Base-by-base conservation (phyloP, 2,797 vertebrate species). In the Ataeniobius toweri region DNA sequence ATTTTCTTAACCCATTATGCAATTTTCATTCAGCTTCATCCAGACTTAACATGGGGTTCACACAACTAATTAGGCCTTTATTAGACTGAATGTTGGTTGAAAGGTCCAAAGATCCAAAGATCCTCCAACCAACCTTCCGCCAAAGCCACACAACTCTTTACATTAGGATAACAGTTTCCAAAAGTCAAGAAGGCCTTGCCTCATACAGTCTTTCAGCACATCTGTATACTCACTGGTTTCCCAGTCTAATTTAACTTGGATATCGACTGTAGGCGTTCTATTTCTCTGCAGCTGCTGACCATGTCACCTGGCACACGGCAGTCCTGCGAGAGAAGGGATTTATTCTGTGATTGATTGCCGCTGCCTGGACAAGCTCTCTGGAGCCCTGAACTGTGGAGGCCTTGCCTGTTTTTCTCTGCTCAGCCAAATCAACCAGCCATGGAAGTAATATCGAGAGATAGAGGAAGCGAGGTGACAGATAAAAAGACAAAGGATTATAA, bases 301-400 rank as follows among this genome's bases (percentile, higher is more conserved):
- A 86, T 83, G 85, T 89, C 88, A 94, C 87, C 92, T 92, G 88
- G 86, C 79, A 89, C 81, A 67, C 55, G 2, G 86, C 79, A n/a
- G 82, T 91, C 92, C 92, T 80, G 77, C 73, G 92, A 92, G 93
- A 90, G 85, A 80, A 85, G 80, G 81, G 88, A 85, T 88, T 90
- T 90, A 87, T 76, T 73, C 65, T 59, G 87, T 92, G 93, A 95
- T 94, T 91, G 93, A 95, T 94, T 83, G 86, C 87, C 76, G 83
- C 86, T 93, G 93, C 88, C 87, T 77, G 84, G 39, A 83, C 58
- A 14, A 80, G 85, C 90, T 93, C 92, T 93, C 89, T 16, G 12
- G 90, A 91, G 92, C 77, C 83, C 76, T 91, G 91, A 92, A 90
- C 89, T 91, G 90, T 92, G 87, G 88, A 79, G 74, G 80, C 88